These are phyloP conservation scores for Amphipoea lucens DNA, from an alignment of 2,888 invertebrate genomes.

Conservation along the genomic window DNA sequence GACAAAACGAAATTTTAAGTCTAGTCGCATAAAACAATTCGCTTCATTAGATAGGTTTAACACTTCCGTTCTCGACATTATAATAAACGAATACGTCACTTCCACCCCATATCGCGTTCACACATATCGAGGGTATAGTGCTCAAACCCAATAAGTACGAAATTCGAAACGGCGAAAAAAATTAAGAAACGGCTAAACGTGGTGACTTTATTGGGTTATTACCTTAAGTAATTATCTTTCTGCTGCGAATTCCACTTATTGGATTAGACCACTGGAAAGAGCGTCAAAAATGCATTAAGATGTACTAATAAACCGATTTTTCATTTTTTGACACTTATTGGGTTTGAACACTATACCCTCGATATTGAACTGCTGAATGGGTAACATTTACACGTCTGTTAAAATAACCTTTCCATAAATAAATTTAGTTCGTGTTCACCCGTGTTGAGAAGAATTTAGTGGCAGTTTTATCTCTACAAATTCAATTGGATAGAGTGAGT, in stretches of 20 bases:
- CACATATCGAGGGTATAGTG: too few relatives aligned
- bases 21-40: neutral
- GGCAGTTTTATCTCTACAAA: conserved; percentile 5
- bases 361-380: conserved; percentile 45
- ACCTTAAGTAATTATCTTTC: too few relatives aligned
- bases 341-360: too few relatives aligned
- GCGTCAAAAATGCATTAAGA: too few relatives aligned
- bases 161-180: too few relatives aligned
- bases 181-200: too few relatives aligned
- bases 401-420: conserved; percentile 51
- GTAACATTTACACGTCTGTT: conserved; percentile 48
- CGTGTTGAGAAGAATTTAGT: conserved; percentile 34
- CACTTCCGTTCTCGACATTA: conserved; percentile 8
- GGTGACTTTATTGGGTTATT: too few relatives aligned
- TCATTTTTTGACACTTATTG: too few relatives aligned
- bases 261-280: too few relatives aligned
- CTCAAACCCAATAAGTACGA: too few relatives aligned
- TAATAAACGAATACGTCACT: conserved; percentile 50
- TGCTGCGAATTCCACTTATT: too few relatives aligned
- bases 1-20: neutral
- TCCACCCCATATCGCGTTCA: conserved; percentile 47
- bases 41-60: conserved; percentile 13
- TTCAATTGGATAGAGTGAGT: conserved; percentile 20
- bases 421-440: conserved; percentile 45
- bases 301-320: too few relatives aligned